Base-by-base conservation (phyloP, 2,797 vertebrate genomes). In the Coregonus ussuriensis region DNA sequence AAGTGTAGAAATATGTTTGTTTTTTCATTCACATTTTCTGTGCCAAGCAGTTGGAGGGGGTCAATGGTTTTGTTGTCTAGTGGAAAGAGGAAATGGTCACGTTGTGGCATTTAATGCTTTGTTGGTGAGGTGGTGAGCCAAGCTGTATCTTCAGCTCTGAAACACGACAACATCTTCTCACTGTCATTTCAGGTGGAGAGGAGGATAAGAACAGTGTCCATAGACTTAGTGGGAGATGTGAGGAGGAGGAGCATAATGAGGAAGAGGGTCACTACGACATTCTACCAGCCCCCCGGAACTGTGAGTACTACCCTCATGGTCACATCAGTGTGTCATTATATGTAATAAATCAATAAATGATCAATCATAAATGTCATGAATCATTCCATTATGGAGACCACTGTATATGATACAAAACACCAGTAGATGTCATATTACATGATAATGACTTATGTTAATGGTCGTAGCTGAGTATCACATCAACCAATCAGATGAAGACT, bases 181-280 rank as follows among this genome's bases (percentile, higher is more conserved):
- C 47, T 53, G 51, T 83, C 25, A 25, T 25, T 83, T 73, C 85
- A 91, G 1, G 4, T 4, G 91, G 53, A 4, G 52, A 37, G 16
- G 53, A 76, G 15, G 18, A 13, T 14, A 13, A 68, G 18, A 15
- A 16, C 3, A 14, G 66, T 47, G 21, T 35, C 6, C 52, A 29
- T 4, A 15, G 31, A 35, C 56, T 72, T 69, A 16, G 67, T 37
- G 47, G 21, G 7, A 72, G 63, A 16, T 53, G 4, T 6, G 51
- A 75, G 51, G 79, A 83, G 52, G 81, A 78, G 33, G 82, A 73
- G 79, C 54, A 1, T 16, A 16, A 82, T 14, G 70, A 54, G 54
- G 52, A 18, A 3, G 82, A 91, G 29, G 84, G 35, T 68, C 77
- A 83, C 74, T 92, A 93, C 33, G 92, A 94, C 1, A 56, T 92